These are phyloP conservation scores for Scaptomyza caliginosa DNA, from an alignment of 2,888 invertebrate genomes.

Conservation along the genomic window DNA sequence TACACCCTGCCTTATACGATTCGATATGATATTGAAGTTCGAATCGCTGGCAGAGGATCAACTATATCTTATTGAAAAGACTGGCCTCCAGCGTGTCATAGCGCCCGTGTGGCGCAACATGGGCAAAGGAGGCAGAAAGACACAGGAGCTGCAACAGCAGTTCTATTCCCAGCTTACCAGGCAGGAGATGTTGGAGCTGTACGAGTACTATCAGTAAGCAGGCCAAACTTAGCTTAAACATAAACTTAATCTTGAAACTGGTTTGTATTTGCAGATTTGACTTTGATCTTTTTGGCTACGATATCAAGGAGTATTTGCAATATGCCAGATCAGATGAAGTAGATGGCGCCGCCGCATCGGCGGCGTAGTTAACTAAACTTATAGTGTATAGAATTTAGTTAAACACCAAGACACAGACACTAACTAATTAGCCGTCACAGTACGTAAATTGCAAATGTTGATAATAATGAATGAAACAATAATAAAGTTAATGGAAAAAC, in stretches of 20 bases:
- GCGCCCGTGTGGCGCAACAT: conserved; percentile 94
- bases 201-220: conserved; percentile 90
- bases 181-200: conserved; percentile 90
- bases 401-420: conserved; percentile 42
- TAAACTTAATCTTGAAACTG: neutral
- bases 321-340: conserved; percentile 74
- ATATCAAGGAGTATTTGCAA: conserved; percentile 88
- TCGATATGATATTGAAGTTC: conserved; percentile 92
- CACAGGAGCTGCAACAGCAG: conserved; percentile 89
- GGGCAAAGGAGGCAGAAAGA: conserved; percentile 89
- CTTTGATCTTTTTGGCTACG: conserved; percentile 94
- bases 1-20: conserved; percentile 93
- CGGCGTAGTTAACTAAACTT: conserved; percentile 41
- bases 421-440: conserved; percentile 71
- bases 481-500: conserved; percentile 56
- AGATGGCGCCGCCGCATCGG: conserved; percentile 46
- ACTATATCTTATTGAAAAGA: conserved; percentile 91
- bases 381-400: conserved; percentile 56
- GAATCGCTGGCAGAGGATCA: conserved; percentile 93
- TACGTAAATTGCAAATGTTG: conserved; percentile 75
- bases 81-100: conserved; percentile 89
- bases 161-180: conserved; percentile 91
- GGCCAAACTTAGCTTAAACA: fast-evolving
- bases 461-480: conserved; percentile 73
- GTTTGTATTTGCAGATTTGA: conserved; percentile 87